These are phyloP conservation scores for Chymomyza amoena DNA, from an alignment of 2,888 invertebrate genomes.

Conservation along the genomic window DNA sequence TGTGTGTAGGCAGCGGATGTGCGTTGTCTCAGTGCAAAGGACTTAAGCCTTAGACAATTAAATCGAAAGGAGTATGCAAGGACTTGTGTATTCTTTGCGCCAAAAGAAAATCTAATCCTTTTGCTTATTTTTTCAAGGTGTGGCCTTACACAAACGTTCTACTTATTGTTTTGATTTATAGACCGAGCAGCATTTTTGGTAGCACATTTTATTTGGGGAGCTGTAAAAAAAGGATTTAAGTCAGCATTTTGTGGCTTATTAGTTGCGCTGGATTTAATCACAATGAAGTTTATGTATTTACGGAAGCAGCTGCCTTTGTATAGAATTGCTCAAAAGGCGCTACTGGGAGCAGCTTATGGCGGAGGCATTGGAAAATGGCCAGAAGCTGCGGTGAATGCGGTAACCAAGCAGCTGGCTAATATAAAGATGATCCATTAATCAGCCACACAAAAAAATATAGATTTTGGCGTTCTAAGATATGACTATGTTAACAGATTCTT, in stretches of 20 bases:
- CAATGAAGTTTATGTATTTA: conserved; percentile 33
- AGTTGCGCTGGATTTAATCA: conserved; percentile 68
- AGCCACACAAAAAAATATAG: too few species aligned
- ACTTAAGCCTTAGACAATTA: conserved; percentile 47
- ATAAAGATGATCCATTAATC: too few species aligned
- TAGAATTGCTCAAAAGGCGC: neutral
- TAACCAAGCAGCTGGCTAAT: neutral
- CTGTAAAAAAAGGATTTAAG: conserved; percentile 8
- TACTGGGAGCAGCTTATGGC: neutral
- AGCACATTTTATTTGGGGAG: neutral
- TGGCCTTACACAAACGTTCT: conserved; percentile 55
- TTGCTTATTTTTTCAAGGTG: conserved; percentile 73
- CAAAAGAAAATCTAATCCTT: conserved; percentile 58
- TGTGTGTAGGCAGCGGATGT: conserved; percentile 55
- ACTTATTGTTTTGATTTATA: conserved; percentile 60
- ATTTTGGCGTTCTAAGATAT: too few species aligned
- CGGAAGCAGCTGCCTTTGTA: conserved; percentile 58
- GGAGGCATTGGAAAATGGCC: neutral
- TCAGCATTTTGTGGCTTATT: conserved; percentile 45
- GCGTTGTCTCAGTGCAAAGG: conserved; percentile 19
- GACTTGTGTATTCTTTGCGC: conserved; percentile 34
- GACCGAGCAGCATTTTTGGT: conserved; percentile 11
- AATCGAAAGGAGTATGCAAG: conserved; percentile 43
- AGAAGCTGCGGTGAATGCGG: neutral
- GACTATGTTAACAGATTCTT: too few species aligned